A percentile compares a stretch with the other conserved stretches of the same genome.
These are phyloP conservation scores for Hypena proboscidalis DNA, from an alignment of 2,888 invertebrate species.

Conservation along the genomic window DNA sequence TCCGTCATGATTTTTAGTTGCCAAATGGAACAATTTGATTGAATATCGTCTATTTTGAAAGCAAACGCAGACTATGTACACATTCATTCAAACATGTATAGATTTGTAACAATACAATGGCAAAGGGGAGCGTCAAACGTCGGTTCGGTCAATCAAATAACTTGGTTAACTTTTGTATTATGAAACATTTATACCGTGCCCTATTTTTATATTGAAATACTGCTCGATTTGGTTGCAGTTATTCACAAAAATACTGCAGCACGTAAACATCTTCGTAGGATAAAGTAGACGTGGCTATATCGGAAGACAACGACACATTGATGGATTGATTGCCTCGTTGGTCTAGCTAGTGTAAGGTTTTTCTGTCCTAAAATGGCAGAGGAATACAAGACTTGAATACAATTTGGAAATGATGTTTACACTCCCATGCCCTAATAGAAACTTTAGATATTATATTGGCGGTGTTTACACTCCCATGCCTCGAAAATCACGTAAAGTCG, in stretches of 20 bases:
- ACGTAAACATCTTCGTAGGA: too few species aligned
- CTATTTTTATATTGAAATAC: slow-evolving; percentile 22
- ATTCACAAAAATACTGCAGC: too few species aligned
- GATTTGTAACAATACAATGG: slow-evolving; percentile 8
- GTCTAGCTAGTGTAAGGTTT: too few species aligned
- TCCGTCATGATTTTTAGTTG: slow-evolving; percentile 1
- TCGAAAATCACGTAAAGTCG: too few species aligned
- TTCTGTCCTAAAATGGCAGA: too few species aligned
- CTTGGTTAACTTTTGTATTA: slow-evolving; percentile 10
- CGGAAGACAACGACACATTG: slow-evolving; percentile 1
- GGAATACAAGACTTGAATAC: too few species aligned
- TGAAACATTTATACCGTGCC: slow-evolving; percentile 4
- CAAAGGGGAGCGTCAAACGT: slow-evolving; percentile 5
- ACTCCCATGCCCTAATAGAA: too few species aligned
- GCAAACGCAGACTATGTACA: slow-evolving; percentile 5
- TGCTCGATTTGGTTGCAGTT: too few species aligned
- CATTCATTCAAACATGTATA: slow-evolving; percentile 7
- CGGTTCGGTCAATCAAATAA: slow-evolving; percentile 20
- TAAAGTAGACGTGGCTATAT: slow-evolving; percentile 1
- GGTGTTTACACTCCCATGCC: too few species aligned
- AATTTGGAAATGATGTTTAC: too few species aligned
- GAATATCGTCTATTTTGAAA: slow-evolving; percentile 7
- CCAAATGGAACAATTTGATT: slow-evolving; percentile 4
- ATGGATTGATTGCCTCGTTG: too few species aligned
- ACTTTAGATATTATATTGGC: too few species aligned